These are phyloP conservation scores for Tupiocoris notatus DNA, from an alignment of 2,888 invertebrate genomes.

Conservation along the genomic window DNA sequence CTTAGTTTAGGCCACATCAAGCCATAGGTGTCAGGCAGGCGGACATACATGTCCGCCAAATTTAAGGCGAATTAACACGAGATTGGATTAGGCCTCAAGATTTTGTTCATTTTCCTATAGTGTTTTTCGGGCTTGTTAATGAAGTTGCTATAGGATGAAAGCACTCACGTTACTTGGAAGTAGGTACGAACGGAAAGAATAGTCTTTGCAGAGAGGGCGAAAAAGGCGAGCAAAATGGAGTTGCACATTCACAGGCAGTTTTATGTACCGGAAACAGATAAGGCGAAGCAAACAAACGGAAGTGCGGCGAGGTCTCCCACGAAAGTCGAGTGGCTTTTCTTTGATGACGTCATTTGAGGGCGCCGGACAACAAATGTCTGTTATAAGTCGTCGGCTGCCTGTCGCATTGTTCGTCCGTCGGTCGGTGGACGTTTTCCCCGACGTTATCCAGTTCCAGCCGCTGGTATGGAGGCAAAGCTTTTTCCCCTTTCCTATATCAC, in stretches of 20 bases:
- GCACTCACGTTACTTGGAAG: background rate
- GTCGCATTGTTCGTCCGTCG: slow-evolving; percentile 40
- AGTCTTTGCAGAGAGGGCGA: background rate
- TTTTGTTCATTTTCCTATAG: no score
- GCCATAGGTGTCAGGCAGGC: no score
- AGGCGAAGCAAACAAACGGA: slow-evolving; percentile 40
- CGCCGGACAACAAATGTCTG: slow-evolving; percentile 43
- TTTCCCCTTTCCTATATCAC: background rate
- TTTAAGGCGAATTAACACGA: no score
- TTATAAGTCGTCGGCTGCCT: slow-evolving; percentile 42
- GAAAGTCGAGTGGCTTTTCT: slow-evolving; percentile 41
- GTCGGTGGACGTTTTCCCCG: background rate
- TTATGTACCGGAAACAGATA: slow-evolving; percentile 45
- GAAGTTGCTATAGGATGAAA: no score
- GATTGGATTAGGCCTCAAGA: no score
- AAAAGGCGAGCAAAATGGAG: slow-evolving; percentile 23
- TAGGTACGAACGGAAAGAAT: slow-evolving; percentile 2
- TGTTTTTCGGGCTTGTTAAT: no score
- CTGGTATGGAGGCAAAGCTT: background rate
- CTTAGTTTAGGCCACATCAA: no score
- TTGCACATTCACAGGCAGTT: slow-evolving; percentile 18
- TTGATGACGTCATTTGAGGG: slow-evolving; percentile 43
- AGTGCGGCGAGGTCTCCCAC: slow-evolving; percentile 31
- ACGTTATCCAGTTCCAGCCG: background rate
- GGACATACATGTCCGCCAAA: no score